Conservation (phyloP, 2,888 invertebrate genomes). For the Chrysotoxum bicinctum region DNA sequence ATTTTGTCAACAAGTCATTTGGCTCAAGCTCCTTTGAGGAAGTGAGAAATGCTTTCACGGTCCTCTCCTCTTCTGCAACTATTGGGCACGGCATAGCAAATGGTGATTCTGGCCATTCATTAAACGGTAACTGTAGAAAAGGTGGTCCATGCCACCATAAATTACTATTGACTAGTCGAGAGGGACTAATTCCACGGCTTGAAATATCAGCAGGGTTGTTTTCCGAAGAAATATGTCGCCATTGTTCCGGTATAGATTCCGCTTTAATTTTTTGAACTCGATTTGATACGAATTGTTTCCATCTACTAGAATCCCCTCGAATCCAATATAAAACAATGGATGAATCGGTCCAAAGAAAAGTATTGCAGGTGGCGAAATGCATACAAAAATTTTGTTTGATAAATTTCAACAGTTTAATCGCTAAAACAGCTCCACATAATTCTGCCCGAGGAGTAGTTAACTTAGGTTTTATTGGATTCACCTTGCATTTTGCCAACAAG, state of each 20-base stretch:
- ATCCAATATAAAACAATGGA: conserved; percentile 29
- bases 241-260: neutral
- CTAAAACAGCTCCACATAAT: too few species aligned
- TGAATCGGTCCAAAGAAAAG: conserved; percentile 31
- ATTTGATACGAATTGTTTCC: conserved; percentile 36
- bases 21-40: too few species aligned
- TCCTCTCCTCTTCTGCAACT: too few species aligned
- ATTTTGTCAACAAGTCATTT: neutral
- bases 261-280: neutral
- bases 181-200: conserved; percentile 16
- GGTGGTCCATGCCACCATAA: conserved; percentile 22
- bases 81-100: too few species aligned
- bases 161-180: neutral
- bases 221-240: conserved; percentile 19
- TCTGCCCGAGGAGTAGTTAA: too few species aligned
- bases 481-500: too few species aligned
- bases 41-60: too few species aligned
- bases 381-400: too few species aligned
- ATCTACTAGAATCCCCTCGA: conserved; percentile 9
- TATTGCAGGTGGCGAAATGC: neutral
- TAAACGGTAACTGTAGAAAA: conserved; percentile 7
- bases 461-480: too few species aligned
- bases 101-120: conserved; percentile 9
- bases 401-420: too few species aligned
- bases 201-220: conserved; percentile 3